Percentiles rank a stretch among this genome's conserved stretches.
Evolutionary conservation across 2,888 invertebrate genomes (phyloP).

Genomic region (Euphydryas editha): DNA sequence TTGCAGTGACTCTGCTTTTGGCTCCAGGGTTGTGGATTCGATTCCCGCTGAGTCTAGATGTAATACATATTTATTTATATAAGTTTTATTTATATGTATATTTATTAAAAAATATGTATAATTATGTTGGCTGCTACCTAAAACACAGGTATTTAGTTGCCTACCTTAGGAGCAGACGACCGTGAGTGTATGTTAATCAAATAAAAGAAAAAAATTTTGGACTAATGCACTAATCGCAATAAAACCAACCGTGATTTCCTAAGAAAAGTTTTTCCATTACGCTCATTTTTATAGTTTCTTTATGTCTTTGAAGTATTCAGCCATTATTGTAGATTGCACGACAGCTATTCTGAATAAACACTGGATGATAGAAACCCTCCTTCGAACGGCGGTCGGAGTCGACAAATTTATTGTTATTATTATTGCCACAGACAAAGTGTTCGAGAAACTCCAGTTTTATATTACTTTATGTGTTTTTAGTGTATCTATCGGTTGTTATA

Average conservation of each 20-base stretch:
- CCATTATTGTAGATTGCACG: slow-evolving; percentile 2
- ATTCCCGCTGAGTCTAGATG: no score
- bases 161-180: no score
- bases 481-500: slow-evolving; percentile 58
- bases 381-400: slow-evolving; percentile 47
- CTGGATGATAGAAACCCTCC: slow-evolving; percentile 46
- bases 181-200: no score
- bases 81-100: no score
- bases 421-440: slow-evolving; percentile 70
- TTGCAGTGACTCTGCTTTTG: no score
- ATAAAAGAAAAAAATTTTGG: neutral
- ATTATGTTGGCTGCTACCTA: no score
- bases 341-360: slow-evolving; percentile 45
- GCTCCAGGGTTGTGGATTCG: no score
- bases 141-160: no score
- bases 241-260: neutral
- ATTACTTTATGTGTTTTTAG: slow-evolving; percentile 67
- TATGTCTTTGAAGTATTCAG: slow-evolving; percentile 11
- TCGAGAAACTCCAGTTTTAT: slow-evolving; percentile 57
- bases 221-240: neutral
- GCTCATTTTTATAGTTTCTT: slow-evolving; percentile 7
- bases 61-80: no score
- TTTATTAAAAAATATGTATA: no score
- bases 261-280: slow-evolving; percentile 18
- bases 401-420: slow-evolving; percentile 76